Base-by-base conservation (phyloP, 2,797 vertebrate species). In the Cossypha niveicapilla region DNA sequence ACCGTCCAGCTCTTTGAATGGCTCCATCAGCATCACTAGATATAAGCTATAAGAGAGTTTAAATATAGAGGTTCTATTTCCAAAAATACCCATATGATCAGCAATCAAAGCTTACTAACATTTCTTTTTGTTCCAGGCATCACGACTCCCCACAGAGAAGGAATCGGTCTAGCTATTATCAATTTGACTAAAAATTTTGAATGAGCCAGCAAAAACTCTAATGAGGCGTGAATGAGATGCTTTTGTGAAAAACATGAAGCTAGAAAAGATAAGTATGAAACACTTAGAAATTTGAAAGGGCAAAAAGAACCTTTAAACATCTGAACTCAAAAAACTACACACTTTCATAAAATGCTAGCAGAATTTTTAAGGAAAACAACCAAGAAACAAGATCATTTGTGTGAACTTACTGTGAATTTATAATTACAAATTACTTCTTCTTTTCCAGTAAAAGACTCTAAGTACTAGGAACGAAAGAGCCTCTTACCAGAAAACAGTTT, bases 11-110 rank as follows among this genome's bases (percentile, higher is more conserved):
- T 97, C 99, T 98, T 97, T 99, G 99, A 96, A 99, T 99, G 92
- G 99, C 99, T 97, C 99, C 99, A 95, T 99, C 99, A 37, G 99
- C 99, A 90, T 99, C 99, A 75, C 99, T 99, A 97, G 99, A 99
- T 96, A 99, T 99, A 96, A 99, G 98, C 99, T 99, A 51, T 7
- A 92, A 88, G 61, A 88, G 58, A 56, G 22, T 83, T 86, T 56
- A 63, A 30, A 80, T 47, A 92, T 1, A 96, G 48, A 82, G 22
- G 7, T 72, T 73, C 27, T 79, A 79, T 23, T 47, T 62, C n/a
- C 17, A 72, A 85, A 88, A 24, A 50, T 12, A 75, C 50, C 39
- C 53, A 44, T n/a, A 61, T 1, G 1, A 75, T 56, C 60, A 81
- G 56, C 41, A 81, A 53, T 35, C 63, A 86, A 88, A 92, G 63